phyloP scores from a whole-genome alignment of 1,140 invertebrate species.

The Camponotus pennsylvanicus region DNA sequence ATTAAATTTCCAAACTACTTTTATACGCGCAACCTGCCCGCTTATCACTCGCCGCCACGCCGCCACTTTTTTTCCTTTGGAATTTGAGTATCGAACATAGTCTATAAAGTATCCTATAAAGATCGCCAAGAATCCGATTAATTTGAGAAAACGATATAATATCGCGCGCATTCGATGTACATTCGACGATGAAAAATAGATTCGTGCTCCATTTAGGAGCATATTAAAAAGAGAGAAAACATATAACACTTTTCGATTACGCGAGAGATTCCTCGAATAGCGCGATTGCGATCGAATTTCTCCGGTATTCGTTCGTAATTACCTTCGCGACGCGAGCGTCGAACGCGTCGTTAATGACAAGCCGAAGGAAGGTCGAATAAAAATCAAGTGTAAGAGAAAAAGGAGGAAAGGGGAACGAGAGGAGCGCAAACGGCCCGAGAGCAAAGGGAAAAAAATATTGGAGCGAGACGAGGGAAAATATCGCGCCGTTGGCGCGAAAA shows the following conservation, averaged over 20 bases:
- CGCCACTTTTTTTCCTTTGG: background rate
- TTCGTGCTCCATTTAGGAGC: background rate
- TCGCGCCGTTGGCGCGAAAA: conserved; percentile 38
- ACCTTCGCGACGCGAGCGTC: background rate
- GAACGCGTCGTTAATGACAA: conserved; percentile 27
- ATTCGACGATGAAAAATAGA: background rate
- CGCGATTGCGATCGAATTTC: background rate
- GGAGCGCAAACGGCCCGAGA: conserved; percentile 29
- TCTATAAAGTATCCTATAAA: background rate
- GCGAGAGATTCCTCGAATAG: background rate
- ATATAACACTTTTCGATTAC: background rate
- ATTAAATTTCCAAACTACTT: conserved; percentile 60
- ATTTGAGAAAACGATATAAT: background rate
- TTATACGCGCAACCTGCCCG: background rate
- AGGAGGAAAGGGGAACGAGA: background rate
- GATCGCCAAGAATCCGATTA: conserved; percentile 28
- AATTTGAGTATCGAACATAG: background rate
- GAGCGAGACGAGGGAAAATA: conserved; percentile 50
- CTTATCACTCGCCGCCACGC: conserved; percentile 32
- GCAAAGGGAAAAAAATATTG: conserved; percentile 57
- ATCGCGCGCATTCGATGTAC: background rate
- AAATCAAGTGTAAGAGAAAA: conserved; percentile 23
- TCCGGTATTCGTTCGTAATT: background rate
- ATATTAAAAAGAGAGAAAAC: too few relatives aligned
- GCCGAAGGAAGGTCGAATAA: conserved; percentile 29